These are phyloP conservation scores for Orthosia gothica DNA, from an alignment of 2,888 invertebrate species.

Conservation along the genomic window DNA sequence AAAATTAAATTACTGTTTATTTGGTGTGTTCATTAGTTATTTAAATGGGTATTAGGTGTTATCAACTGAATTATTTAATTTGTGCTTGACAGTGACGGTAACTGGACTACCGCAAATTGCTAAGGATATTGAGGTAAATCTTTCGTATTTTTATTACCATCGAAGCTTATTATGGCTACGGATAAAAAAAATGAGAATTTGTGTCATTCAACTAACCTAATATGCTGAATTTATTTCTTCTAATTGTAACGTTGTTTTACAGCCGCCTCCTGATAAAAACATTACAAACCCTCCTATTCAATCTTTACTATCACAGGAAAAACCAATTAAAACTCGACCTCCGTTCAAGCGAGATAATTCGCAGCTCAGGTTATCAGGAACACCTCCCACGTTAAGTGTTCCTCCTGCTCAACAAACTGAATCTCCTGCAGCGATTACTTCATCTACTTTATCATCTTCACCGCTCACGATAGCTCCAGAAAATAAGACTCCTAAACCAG, in stretches of 20 bases:
- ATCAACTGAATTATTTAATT: neutral
- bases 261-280: neutral
- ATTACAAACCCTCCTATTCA: neutral
- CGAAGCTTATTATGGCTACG: too few relatives aligned
- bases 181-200: too few relatives aligned
- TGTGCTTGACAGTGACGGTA: constrained; percentile 17
- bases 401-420: neutral
- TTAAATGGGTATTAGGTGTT: neutral
- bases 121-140: constrained; percentile 8
- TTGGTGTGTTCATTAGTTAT: neutral
- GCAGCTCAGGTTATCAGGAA: neutral
- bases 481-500: neutral
- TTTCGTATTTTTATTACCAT: too few relatives aligned
- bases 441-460: neutral
- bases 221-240: neutral
- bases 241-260: neutral
- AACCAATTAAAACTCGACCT: neutral
- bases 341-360: neutral
- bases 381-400: neutral
- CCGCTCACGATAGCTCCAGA: neutral
- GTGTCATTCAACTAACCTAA: too few relatives aligned
- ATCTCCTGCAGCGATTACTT: too few relatives aligned
- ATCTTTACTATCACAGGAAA: neutral
- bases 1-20: neutral
- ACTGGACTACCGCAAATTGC: neutral